These are phyloP conservation scores for Lipotes vexillifer DNA, from an alignment of 2,113 vertebrate species.

Conservation along the genomic window DNA sequence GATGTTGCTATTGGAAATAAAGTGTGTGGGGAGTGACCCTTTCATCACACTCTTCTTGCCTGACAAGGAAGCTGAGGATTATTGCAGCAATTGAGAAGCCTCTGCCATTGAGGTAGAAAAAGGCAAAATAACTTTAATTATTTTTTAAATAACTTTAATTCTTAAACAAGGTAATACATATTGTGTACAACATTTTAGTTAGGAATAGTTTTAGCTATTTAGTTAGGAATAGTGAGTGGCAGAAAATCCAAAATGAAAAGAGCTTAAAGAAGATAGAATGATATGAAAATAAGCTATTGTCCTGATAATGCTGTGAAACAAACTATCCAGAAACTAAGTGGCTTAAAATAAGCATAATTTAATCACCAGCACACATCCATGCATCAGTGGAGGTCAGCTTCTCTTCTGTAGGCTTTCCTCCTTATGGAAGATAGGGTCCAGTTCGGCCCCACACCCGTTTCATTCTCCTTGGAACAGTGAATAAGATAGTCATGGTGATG, in stretches of 20 bases:
- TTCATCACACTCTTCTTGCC: background rate
- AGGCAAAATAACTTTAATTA: background rate
- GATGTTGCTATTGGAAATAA: background rate
- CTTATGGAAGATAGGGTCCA: background rate
- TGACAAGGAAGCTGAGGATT: background rate
- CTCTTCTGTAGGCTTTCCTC: background rate
- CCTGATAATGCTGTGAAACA: background rate
- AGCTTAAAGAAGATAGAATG: background rate
- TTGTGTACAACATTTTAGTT: background rate
- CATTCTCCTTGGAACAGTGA: background rate
- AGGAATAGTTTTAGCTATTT: background rate
- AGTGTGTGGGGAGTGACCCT: background rate
- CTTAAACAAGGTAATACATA: background rate
- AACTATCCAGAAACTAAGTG: background rate
- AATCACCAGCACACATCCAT: background rate
- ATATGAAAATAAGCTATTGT: background rate
- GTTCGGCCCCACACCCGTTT: background rate
- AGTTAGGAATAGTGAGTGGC: background rate
- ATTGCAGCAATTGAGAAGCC: background rate
- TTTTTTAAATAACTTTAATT: background rate
- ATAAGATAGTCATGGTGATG: background rate
- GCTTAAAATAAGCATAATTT: background rate
- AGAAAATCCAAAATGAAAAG: background rate
- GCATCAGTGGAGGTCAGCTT: background rate
- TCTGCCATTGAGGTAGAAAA: background rate